Conservation (phyloP, 2,888 invertebrate genomes). For the Osmoderma eremita region DNA sequence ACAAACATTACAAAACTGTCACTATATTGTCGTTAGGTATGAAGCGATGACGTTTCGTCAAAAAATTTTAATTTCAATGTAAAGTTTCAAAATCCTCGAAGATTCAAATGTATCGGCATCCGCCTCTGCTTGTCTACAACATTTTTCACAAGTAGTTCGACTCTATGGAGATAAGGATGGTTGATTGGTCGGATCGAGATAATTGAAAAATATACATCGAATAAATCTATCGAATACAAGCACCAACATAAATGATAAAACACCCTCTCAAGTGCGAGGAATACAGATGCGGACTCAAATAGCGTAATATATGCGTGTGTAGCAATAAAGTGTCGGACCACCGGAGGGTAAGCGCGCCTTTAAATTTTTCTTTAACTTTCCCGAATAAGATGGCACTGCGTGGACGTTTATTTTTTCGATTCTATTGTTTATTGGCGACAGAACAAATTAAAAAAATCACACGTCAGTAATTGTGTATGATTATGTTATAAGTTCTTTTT, state of each 20-base stretch:
- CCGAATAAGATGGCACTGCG: slow-evolving; percentile 20
- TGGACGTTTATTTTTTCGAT: slow-evolving; percentile 2
- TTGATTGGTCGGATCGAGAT: slow-evolving; percentile 18
- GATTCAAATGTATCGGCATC: slow-evolving; percentile 39
- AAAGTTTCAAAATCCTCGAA: slow-evolving; percentile 41
- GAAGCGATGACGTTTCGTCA: slow-evolving; percentile 27
- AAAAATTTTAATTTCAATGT: slow-evolving; percentile 41
- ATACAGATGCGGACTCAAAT: slow-evolving; percentile 19
- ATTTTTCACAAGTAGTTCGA: slow-evolving; percentile 14
- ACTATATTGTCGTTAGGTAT: slow-evolving; percentile 17
- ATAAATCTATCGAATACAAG: slow-evolving; percentile 10
- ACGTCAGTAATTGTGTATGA: slow-evolving; percentile 19
- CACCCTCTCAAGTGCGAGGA: slow-evolving; percentile 13
- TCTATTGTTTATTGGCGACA: slow-evolving; percentile 27
- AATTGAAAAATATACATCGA: slow-evolving; percentile 38
- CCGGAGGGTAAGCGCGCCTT: slow-evolving; percentile 14
- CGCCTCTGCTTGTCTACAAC: not conserved
- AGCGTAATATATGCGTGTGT: not conserved
- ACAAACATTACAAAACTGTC: not conserved
- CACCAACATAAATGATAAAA: not conserved
- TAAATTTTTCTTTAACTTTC: not conserved
- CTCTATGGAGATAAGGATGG: slow-evolving; percentile 28
- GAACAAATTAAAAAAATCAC: slow-evolving; percentile 3
- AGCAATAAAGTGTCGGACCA: not conserved
- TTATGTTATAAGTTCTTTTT: slow-evolving; percentile 25